Percentiles rank a stretch among this genome's conserved stretches.
These are phyloP conservation scores for Lampris megalopsis DNA, from an alignment of 2,113 vertebrate species.

Conservation along the genomic window DNA sequence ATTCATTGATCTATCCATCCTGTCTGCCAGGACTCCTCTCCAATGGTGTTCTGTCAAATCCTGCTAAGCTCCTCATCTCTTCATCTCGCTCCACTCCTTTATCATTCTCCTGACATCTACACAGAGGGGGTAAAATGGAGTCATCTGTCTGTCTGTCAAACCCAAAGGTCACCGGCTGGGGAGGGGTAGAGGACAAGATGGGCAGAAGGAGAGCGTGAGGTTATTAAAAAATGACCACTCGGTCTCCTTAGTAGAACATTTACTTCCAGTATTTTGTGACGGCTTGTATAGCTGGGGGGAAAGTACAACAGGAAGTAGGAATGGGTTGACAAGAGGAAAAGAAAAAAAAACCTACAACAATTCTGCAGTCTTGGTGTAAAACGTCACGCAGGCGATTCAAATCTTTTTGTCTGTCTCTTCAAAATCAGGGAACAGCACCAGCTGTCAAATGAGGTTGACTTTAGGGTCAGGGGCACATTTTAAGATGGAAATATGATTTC, in stretches of 20 bases:
- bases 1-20: constrained; percentile 42
- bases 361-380: no score
- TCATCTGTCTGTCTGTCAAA: constrained; percentile 79
- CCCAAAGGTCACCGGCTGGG: constrained; percentile 77
- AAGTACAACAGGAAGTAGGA: no score
- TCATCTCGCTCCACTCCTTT: constrained; percentile 45
- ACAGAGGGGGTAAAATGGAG: constrained; percentile 70
- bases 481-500: no score
- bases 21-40: constrained; percentile 12
- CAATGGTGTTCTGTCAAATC: constrained; percentile 51
- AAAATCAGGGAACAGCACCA: background rate
- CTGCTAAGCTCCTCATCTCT: constrained; percentile 54
- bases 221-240: constrained; percentile 26
- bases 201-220: constrained; percentile 45
- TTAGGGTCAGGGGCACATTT: background rate
- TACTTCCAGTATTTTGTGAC: background rate
- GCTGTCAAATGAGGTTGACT: background rate
- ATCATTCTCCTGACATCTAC: constrained; percentile 64
- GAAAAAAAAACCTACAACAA: no score
- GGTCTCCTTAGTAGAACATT: background rate
- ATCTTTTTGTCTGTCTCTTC: no score
- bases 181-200: constrained; percentile 53
- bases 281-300: no score
- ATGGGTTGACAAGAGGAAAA: no score
- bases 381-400: no score